These are phyloP conservation scores for Spinus olivaceus DNA, from an alignment of 2,797 vertebrate species.

Conservation along the genomic window DNA sequence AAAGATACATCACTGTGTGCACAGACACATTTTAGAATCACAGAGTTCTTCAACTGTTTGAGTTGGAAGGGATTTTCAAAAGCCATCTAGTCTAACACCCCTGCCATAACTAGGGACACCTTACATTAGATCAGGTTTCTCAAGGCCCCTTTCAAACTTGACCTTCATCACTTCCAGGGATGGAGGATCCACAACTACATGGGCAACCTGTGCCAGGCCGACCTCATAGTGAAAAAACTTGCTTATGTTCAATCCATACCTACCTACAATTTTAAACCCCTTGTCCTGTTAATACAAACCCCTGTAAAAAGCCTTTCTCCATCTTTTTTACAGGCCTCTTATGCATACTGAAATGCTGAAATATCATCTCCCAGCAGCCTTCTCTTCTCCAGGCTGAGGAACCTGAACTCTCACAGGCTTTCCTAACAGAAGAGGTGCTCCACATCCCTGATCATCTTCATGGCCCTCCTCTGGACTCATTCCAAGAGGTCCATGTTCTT, in stretches of 20 bases:
- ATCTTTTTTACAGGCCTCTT: not conserved
- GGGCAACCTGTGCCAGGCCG: not conserved
- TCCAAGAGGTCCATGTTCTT: not conserved
- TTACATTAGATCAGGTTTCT: not conserved
- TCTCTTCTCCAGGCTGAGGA: not conserved
- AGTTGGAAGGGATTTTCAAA: not conserved
- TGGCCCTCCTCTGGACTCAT: not conserved
- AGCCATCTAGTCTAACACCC: not conserved
- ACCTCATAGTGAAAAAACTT: not conserved
- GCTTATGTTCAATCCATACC: not conserved
- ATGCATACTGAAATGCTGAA: not conserved
- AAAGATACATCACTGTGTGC: not conserved
- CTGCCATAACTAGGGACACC: not conserved
- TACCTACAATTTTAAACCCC: not conserved
- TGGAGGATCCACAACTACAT: not conserved
- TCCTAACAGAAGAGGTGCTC: not conserved
- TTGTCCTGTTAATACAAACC: not conserved
- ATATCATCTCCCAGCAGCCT: not conserved
- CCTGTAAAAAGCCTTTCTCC: not conserved
- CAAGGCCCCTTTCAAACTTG: not conserved
- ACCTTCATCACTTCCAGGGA: not conserved
- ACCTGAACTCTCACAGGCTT: not conserved
- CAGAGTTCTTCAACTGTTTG: not conserved
- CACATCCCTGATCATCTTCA: not conserved
- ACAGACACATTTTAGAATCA: not conserved